These are phyloP conservation scores for Mimas tiliae DNA, from an alignment of 2,888 invertebrate species.

Conservation along the genomic window DNA sequence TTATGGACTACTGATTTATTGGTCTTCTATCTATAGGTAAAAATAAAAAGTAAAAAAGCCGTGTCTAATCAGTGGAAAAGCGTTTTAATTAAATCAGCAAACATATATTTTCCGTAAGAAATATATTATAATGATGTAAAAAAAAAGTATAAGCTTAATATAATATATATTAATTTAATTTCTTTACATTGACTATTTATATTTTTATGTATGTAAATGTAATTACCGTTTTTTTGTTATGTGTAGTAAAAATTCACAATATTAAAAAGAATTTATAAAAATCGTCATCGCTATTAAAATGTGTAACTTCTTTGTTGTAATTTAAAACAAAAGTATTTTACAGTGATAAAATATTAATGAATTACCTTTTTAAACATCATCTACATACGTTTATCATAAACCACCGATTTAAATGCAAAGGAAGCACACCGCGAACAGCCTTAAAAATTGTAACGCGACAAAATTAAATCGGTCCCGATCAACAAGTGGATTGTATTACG, in stretches of 20 bases:
- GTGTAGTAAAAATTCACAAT: no score
- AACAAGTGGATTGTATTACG: slow-evolving; percentile 60
- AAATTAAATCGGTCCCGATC: slow-evolving; percentile 41
- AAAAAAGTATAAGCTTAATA: no score
- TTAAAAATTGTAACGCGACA: slow-evolving; percentile 37
- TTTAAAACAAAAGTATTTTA: not conserved
- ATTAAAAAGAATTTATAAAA: no score
- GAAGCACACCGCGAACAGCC: slow-evolving; percentile 32
- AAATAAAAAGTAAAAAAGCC: not conserved
- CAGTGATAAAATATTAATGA: not conserved
- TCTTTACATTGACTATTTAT: no score
- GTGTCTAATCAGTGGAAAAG: not conserved
- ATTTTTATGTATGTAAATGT: no score
- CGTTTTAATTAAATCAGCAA: not conserved
- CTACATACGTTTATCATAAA: slow-evolving; percentile 22
- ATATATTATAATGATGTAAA: no score
- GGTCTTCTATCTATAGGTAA: no score
- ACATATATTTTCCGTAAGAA: not conserved
- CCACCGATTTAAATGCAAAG: slow-evolving; percentile 23
- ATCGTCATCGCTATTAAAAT: no score
- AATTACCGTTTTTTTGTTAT: no score
- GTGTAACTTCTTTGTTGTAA: not conserved
- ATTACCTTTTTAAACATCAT: slow-evolving; percentile 25
- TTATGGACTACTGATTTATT: slow-evolving; percentile 20
- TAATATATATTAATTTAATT: no score